Evolutionary conservation across 2,888 invertebrate species (phyloP).

Genomic region (Microplitis manilae): DNA sequence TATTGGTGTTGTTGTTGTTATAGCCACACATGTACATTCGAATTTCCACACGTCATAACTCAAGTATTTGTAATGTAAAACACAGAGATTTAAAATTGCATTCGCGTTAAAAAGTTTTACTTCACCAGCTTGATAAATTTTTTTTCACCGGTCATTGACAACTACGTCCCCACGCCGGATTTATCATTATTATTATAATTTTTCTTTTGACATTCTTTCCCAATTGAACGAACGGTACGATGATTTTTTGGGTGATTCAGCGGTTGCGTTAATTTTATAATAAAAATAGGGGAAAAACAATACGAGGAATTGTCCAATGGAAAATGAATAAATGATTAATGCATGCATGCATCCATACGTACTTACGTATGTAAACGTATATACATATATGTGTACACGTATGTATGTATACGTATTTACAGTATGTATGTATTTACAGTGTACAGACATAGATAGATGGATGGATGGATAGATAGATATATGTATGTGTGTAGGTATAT

Average conservation of each 20-base stretch:
- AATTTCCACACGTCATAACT: slow-evolving; percentile 1
- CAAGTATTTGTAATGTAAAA: background rate
- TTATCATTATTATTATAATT: background rate
- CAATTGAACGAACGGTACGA: background rate
- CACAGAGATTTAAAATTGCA: background rate
- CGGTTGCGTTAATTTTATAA: background rate
- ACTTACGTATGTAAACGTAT: background rate
- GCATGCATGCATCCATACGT: background rate
- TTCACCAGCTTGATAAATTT: slow-evolving; percentile 1
- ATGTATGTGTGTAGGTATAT: background rate
- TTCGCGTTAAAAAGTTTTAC: background rate
- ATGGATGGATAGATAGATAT: background rate
- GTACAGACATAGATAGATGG: background rate
- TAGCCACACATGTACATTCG: background rate
- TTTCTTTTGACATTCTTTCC: background rate
- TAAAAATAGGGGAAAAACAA: background rate
- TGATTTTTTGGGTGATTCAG: background rate
- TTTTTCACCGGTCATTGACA: background rate
- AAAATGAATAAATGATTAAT: slow-evolving; percentile 1
- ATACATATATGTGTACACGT: background rate
- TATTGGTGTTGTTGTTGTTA: background rate
- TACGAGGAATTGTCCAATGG: background rate
- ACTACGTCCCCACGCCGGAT: background rate
- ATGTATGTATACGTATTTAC: background rate
- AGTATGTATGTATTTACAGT: background rate